Conservation (phyloP, 2,797 vertebrate genomes). For the Margarornis squamiger region DNA sequence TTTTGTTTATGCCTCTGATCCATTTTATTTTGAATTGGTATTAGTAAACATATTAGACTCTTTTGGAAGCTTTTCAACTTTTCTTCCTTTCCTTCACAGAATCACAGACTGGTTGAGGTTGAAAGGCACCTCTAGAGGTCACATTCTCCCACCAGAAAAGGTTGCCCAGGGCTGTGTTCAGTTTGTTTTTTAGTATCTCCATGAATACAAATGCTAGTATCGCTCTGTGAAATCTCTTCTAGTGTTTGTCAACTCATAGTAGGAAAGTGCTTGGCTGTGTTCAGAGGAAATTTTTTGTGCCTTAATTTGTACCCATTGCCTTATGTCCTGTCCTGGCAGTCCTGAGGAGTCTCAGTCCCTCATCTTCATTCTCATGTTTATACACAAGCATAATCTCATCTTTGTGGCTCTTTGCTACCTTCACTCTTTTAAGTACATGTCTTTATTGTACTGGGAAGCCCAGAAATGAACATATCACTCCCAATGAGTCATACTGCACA, state of each 20-base stretch:
- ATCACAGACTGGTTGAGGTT: background rate
- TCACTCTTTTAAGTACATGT: background rate
- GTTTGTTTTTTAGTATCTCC: background rate
- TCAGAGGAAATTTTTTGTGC: background rate
- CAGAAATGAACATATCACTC: background rate
- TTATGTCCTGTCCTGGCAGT: background rate
- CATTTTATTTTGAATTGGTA: background rate
- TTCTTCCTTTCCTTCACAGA: background rate
- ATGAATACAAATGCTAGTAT: background rate
- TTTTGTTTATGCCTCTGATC: background rate
- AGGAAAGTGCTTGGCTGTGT: background rate
- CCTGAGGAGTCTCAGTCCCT: background rate
- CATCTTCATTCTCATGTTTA: background rate
- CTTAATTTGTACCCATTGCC: background rate
- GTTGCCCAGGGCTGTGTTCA: background rate
- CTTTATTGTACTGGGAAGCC: background rate
- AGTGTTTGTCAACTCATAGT: background rate
- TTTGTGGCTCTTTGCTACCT: background rate
- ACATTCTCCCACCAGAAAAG: background rate
- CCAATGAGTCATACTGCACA: background rate
- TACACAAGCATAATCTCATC: background rate
- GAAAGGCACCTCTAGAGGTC: background rate
- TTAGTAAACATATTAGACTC: background rate
- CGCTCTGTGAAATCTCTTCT: background rate
- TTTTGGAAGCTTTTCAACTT: background rate